Evolutionary conservation across 2,797 vertebrate species (phyloP).

Genomic region (Rhinichthys osculus): DNA sequence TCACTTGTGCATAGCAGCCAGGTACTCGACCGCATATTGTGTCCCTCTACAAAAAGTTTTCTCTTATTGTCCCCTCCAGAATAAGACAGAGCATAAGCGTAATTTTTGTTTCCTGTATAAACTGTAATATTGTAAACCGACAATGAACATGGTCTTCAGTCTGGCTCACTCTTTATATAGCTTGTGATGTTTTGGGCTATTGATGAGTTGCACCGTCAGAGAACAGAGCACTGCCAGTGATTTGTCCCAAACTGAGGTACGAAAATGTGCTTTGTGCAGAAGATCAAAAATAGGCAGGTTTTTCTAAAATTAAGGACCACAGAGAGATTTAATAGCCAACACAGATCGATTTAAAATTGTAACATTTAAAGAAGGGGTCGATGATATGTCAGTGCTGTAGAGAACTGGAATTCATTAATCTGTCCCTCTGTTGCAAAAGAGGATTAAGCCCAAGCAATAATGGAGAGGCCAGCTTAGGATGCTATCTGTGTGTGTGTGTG

Average conservation of each 20-base stretch:
- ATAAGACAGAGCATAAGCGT: background rate
- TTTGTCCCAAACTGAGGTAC: background rate
- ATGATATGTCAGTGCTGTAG: slow-evolving; percentile 23
- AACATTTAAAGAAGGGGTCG: slow-evolving; percentile 3
- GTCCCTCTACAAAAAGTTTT: background rate
- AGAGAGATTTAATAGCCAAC: slow-evolving; percentile 28
- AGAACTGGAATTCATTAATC: slow-evolving; percentile 10
- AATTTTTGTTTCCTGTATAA: background rate
- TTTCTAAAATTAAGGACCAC: slow-evolving; percentile 47
- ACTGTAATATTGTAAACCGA: slow-evolving; percentile 26
- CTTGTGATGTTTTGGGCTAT: slow-evolving; percentile 35
- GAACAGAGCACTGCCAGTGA: slow-evolving; percentile 6
- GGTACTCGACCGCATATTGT: background rate
- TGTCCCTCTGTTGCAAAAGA: slow-evolving; percentile 37
- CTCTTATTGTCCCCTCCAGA: background rate
- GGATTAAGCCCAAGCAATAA: slow-evolving; percentile 43
- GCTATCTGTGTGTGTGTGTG: background rate
- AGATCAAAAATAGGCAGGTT: slow-evolving; percentile 38
- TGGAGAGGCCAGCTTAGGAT: slow-evolving; percentile 28
- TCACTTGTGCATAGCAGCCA: background rate
- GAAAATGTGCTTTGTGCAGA: slow-evolving; percentile 6
- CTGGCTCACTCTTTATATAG: slow-evolving; percentile 23
- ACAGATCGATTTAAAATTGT: slow-evolving; percentile 50
- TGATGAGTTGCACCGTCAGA: slow-evolving; percentile 30
- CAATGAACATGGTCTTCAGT: slow-evolving; percentile 5